A percentile compares a stretch with the other conserved stretches of the same genome.
Conservation (phyloP, 2,797 vertebrate genomes). For the Onychomys leucogaster region DNA sequence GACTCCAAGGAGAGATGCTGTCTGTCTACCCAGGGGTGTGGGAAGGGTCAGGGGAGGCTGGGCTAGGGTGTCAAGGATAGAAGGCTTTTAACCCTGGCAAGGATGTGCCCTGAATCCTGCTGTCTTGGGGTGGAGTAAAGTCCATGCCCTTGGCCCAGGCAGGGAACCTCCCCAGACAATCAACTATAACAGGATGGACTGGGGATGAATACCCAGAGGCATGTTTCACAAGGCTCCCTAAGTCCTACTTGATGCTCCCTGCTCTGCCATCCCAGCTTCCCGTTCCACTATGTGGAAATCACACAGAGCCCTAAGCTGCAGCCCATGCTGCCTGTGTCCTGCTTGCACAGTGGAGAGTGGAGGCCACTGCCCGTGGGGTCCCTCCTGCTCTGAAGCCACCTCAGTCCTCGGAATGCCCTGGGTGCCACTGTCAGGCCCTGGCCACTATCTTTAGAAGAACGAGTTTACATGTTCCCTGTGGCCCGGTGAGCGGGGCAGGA, state of each 20-base stretch:
- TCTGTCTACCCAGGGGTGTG: neutral
- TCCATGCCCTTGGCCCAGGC: neutral
- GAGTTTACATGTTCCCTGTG: neutral
- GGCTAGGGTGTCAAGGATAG: neutral
- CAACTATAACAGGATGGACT: neutral
- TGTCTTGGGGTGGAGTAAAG: neutral
- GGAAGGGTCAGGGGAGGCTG: neutral
- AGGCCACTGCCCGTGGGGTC: neutral
- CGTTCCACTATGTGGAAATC: neutral
- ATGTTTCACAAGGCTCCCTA: accelerated
- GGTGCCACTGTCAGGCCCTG: neutral
- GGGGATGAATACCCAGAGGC: neutral
- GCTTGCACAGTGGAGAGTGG: neutral
- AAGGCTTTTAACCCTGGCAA: too few species aligned
- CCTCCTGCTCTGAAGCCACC: neutral
- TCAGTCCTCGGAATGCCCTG: neutral
- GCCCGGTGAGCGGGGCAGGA: neutral
- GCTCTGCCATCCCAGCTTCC: too few species aligned
- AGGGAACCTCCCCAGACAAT: neutral
- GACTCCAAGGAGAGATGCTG: neutral
- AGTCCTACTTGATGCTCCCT: neutral
- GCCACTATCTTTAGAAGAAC: neutral
- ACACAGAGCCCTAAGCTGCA: accelerated
- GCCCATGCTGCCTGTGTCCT: neutral
- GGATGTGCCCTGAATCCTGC: neutral